Evolutionary conservation across 2,797 vertebrate genomes (phyloP).

Genomic region (Crocodylus rhombifer): DNA sequence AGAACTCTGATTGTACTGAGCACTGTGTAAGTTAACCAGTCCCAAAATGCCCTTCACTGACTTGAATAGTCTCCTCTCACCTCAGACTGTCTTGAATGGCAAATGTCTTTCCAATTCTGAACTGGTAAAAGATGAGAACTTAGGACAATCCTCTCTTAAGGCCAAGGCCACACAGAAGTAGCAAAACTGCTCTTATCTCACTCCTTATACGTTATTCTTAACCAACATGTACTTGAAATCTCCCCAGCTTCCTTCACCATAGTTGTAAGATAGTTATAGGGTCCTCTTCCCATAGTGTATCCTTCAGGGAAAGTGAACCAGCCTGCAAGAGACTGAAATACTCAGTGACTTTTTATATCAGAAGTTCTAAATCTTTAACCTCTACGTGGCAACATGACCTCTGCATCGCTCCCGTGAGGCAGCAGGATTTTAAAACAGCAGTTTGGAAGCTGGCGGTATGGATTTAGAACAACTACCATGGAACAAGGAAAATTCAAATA

Average conservation of each 20-base stretch:
- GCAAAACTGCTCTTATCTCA: not conserved
- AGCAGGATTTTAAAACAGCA: not conserved
- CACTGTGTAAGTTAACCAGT: not conserved
- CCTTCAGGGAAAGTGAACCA: not conserved
- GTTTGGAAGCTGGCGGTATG: not conserved
- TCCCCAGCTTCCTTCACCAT: not conserved
- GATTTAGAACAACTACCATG: not conserved
- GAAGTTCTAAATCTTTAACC: not conserved
- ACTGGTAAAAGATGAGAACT: not conserved
- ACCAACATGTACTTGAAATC: not conserved
- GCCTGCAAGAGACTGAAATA: conserved; percentile 1
- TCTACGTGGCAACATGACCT: not conserved
- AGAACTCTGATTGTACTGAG: not conserved
- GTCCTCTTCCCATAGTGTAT: not conserved
- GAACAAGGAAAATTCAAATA: not conserved
- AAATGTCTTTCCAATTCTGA: not conserved
- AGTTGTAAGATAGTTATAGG: not conserved
- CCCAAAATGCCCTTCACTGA: not conserved
- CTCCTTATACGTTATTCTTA: not conserved
- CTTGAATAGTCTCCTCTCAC: not conserved
- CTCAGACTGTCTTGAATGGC: not conserved
- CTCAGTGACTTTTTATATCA: not conserved
- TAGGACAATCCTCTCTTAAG: not conserved
- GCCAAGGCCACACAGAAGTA: not conserved
- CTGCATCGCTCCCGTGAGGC: not conserved